Conservation (phyloP, 2,797 vertebrate species). For the Alosa sapidissima region DNA sequence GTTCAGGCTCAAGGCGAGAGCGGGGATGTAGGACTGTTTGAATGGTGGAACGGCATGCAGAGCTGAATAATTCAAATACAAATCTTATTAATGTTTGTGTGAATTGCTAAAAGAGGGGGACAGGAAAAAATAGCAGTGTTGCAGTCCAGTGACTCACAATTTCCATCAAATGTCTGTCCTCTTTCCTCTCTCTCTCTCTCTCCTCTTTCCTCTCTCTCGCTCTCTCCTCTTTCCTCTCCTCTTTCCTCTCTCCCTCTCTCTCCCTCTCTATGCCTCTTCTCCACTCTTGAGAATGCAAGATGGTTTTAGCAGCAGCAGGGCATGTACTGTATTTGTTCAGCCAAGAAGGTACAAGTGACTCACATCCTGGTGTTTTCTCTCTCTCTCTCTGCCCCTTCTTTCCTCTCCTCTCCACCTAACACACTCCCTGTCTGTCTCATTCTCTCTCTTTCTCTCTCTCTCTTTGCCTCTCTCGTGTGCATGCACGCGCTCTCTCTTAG, state of each 20-base stretch:
- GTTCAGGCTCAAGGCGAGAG: background rate
- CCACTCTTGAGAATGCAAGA: conserved; percentile 11
- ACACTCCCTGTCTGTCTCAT: conserved; percentile 51
- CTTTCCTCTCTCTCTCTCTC: background rate
- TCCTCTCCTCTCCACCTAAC: conserved; percentile 55
- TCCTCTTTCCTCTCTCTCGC: conserved; percentile 14
- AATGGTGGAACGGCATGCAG: conserved; percentile 22
- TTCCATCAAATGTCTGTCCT: conserved; percentile 39
- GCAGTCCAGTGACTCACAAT: conserved; percentile 53
- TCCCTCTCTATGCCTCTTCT: background rate
- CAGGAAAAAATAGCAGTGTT: conserved; percentile 41
- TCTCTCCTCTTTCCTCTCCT: background rate
- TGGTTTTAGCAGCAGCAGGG: conserved; percentile 42
- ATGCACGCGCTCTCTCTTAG: conserved; percentile 60
- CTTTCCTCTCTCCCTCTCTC: background rate
- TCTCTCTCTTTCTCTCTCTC: conserved; percentile 25
- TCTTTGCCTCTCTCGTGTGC: background rate
- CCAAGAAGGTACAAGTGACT: conserved; percentile 43
- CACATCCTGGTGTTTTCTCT: conserved; percentile 30
- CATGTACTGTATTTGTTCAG: conserved; percentile 44
- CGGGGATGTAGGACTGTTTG: conserved; percentile 16
- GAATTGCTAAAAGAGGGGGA: conserved; percentile 22
- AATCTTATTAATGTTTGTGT: conserved; percentile 17
- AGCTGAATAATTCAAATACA: background rate
- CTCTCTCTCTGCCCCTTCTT: conserved; percentile 11